These are phyloP conservation scores for Nymphalis c-album DNA, from an alignment of 2,888 invertebrate species.

Conservation along the genomic window DNA sequence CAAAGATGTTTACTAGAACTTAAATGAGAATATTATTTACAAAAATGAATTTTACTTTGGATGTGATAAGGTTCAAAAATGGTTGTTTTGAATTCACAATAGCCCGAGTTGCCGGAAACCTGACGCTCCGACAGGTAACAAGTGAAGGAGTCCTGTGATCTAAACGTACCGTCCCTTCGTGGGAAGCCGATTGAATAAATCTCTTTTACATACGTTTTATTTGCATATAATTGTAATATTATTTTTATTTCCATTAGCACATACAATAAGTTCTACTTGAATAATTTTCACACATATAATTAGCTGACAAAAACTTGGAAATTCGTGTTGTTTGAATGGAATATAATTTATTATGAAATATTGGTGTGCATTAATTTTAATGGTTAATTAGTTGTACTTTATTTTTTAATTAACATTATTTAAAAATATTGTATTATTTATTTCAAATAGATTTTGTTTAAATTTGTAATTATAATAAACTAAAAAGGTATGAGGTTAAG, in stretches of 20 bases:
- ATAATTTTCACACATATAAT: slow-evolving; percentile 21
- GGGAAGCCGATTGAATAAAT: slow-evolving; percentile 41
- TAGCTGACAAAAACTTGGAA: not conserved
- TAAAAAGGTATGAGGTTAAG: no score
- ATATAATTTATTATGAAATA: not conserved
- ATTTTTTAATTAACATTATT: no score
- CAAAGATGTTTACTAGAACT: slow-evolving; percentile 26
- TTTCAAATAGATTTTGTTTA: no score
- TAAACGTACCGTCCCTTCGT: slow-evolving; percentile 40
- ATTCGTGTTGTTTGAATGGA: not conserved
- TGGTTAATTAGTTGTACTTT: not conserved
- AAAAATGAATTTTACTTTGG: slow-evolving; percentile 25
- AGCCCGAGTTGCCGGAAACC: slow-evolving; percentile 44
- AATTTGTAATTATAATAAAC: no score
- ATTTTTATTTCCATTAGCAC: slow-evolving; percentile 2
- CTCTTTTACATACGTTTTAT: slow-evolving; percentile 10
- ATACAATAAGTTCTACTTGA: slow-evolving; percentile 11
- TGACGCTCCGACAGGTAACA: slow-evolving; percentile 46
- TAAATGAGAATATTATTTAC: slow-evolving; percentile 1
- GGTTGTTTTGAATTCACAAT: slow-evolving; percentile 36
- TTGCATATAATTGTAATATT: slow-evolving; percentile 4
- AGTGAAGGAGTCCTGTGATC: slow-evolving; percentile 48
- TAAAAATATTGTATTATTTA: no score
- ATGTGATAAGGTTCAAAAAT: slow-evolving; percentile 30
- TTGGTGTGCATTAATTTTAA: not conserved